These are phyloP conservation scores for Tipula helvola DNA, from an alignment of 2,888 invertebrate genomes.

Conservation along the genomic window DNA sequence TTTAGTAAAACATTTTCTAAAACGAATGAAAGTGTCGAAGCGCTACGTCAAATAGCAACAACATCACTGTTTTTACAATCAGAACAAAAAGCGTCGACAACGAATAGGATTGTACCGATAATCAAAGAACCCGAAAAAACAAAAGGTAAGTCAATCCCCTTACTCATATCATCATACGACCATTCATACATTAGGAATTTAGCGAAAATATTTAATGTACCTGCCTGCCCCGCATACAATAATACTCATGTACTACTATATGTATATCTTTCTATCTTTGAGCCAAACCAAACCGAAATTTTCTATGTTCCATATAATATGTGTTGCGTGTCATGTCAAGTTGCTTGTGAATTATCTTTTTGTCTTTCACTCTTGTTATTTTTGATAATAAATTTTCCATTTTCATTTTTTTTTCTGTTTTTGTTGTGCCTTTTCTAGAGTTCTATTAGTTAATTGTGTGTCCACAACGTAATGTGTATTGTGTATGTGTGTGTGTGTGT, in stretches of 20 bases:
- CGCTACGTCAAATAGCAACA: constrained; percentile 35
- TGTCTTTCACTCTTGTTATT: not conserved
- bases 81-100: constrained; percentile 29
- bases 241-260: not conserved
- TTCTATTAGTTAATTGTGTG: not conserved
- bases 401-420: not conserved
- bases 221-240: too few relatives aligned
- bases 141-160: constrained; percentile 20
- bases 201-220: too few relatives aligned
- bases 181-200: too few relatives aligned
- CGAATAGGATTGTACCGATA: constrained; percentile 32
- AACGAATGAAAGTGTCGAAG: constrained; percentile 33
- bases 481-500: not conserved
- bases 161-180: not conserved
- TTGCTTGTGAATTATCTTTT: not conserved
- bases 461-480: not conserved
- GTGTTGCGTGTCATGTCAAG: not conserved
- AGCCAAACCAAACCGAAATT: not conserved
- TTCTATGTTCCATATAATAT: not conserved
- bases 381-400: not conserved
- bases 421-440: not conserved
- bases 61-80: constrained; percentile 38
- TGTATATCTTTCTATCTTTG: too few relatives aligned
- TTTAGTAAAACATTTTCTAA: constrained; percentile 27
- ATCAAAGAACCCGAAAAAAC: constrained; percentile 33